These are phyloP conservation scores for Cyclargus thomasi DNA, from an alignment of 1,140 invertebrate species.

Conservation along the genomic window DNA sequence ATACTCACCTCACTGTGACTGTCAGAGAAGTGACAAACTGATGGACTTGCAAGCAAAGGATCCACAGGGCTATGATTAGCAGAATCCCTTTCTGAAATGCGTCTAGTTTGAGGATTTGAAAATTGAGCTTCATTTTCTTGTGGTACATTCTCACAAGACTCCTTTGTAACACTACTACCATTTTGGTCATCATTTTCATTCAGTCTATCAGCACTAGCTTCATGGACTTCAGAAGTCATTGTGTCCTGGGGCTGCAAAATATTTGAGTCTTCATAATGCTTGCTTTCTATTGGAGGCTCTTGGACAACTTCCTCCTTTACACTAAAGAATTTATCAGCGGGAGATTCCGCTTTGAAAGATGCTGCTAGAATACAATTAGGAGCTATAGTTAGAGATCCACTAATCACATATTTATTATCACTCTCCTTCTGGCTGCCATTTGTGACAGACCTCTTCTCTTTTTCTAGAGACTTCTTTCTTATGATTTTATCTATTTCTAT, in stretches of 20 bases:
- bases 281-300: conserved; percentile 33
- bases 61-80: conserved; percentile 82
- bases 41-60: conserved; percentile 78
- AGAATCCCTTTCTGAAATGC: conserved; percentile 78
- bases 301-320: conserved; percentile 25
- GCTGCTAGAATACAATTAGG: conserved; percentile 38
- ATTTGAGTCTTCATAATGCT: conserved; percentile 32
- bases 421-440: conserved; percentile 28
- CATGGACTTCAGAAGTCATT: conserved; percentile 37
- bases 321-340: conserved; percentile 29
- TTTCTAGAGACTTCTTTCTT: conserved; percentile 62
- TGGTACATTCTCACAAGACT: conserved; percentile 45
- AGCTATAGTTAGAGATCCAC: conserved; percentile 39
- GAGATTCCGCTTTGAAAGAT: conserved; percentile 39
- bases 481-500: conserved; percentile 77
- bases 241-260: conserved; percentile 33
- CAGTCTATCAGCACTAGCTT: conserved; percentile 32
- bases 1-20: conserved; percentile 79
- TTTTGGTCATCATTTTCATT: conserved; percentile 48
- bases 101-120: conserved; percentile 65
- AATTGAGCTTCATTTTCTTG: conserved; percentile 54
- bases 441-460: conserved; percentile 52
- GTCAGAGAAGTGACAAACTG: conserved; percentile 80
- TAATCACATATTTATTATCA: conserved; percentile 24
- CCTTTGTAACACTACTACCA: conserved; percentile 51